These are phyloP conservation scores for Mastigias papua DNA, from an alignment of 30 jellyfish, hydroid and myxozoan species.

Conservation along the genomic window DNA sequence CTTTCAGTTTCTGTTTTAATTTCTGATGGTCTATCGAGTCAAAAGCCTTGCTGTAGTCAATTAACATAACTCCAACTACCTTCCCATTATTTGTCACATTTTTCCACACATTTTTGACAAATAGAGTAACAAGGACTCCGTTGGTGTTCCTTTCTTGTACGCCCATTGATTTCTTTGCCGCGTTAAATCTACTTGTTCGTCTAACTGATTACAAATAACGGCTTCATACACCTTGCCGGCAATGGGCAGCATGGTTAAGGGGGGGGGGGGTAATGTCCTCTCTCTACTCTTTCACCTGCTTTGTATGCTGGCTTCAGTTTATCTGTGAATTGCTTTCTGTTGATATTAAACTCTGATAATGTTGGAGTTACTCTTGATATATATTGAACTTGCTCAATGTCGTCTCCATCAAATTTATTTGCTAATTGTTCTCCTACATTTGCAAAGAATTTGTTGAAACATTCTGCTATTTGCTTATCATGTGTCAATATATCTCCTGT, in stretches of 20 bases:
- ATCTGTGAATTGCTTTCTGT: conserved; percentile 2
- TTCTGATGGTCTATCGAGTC: background rate
- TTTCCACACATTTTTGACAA: conserved; percentile 68
- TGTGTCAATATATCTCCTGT: background rate
- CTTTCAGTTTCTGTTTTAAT: background rate
- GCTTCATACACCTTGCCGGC: conserved; percentile 51
- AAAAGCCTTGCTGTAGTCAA: conserved; percentile 10
- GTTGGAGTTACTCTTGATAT: too few species aligned
- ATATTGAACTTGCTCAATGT: conserved; percentile 4
- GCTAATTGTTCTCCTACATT: conserved; percentile 34
- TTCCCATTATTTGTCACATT: conserved; percentile 29
- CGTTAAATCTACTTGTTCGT: conserved; percentile 29
- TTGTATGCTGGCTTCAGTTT: conserved; percentile 29
- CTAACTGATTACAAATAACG: conserved; percentile 19
- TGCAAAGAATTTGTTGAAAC: background rate
- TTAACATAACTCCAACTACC: too few species aligned
- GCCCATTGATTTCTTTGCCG: conserved; percentile 77
- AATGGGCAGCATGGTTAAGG: background rate
- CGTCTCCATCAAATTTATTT: background rate
- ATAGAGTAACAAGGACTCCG: conserved; percentile 50
- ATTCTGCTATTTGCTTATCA: background rate
- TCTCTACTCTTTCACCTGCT: too few species aligned
- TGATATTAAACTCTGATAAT: conserved; percentile 1
- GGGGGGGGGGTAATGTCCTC: background rate
- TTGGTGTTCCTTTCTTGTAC: conserved; percentile 50